These are phyloP conservation scores for Lagopus muta DNA, from an alignment of 2,113 vertebrate species.

Conservation along the genomic window DNA sequence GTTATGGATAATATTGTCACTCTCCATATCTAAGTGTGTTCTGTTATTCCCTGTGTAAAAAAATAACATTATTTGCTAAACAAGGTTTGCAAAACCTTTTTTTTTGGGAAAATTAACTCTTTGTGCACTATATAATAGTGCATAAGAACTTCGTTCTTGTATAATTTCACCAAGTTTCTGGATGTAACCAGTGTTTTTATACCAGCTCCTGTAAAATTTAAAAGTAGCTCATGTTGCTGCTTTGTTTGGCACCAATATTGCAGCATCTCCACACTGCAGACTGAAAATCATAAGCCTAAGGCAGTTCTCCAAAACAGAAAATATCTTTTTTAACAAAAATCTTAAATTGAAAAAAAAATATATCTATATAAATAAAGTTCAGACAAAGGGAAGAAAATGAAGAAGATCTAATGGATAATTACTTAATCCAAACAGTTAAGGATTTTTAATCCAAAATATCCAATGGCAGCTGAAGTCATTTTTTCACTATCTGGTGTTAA, in stretches of 20 bases:
- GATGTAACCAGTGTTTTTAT: neutral
- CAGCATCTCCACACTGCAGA: neutral
- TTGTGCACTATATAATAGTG: neutral
- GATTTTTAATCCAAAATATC: conserved; percentile 49
- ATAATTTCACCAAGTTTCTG: neutral
- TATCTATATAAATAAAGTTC: neutral
- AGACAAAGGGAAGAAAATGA: neutral
- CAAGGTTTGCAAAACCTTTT: neutral
- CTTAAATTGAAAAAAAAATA: no score
- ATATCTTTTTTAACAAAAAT: neutral
- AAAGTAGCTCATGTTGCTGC: neutral
- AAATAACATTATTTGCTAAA: neutral
- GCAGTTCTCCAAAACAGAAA: neutral
- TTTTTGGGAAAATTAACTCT: neutral
- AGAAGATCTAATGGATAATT: neutral
- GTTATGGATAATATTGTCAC: neutral
- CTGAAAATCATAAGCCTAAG: neutral
- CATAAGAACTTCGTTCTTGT: neutral
- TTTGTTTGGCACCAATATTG: neutral
- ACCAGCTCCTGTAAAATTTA: neutral
- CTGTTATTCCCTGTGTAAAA: neutral
- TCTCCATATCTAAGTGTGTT: neutral
- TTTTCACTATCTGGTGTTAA: neutral
- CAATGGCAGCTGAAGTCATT: neutral
- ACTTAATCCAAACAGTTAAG: neutral